Evolutionary conservation across 1,140 invertebrate species (phyloP), one percentile per base, ranked within the genome.

Genomic region (Drosophila saltans): DNA sequence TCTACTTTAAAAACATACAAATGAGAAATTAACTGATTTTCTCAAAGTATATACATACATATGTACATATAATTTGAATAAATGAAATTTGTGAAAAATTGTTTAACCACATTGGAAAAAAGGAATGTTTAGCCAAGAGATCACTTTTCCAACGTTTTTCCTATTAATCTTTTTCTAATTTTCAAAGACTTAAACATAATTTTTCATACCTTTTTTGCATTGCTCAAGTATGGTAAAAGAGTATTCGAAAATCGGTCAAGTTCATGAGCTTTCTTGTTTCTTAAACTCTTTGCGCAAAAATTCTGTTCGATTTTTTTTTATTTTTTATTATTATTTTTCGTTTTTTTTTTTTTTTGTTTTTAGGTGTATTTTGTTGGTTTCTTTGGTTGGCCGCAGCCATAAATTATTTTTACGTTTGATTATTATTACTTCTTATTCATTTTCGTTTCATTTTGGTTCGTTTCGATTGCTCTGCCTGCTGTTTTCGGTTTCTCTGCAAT

Each of bases 321-420:
- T 64, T 71, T 72, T 72, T 77, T 60, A 30, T 30, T 1, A n/a
- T n/a, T 30, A 30, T 30, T 71, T 39, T 52, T 62, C n/a, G n/a
- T 60, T 57, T 65, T 60, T 64, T 71, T 78, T 72, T 77, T 60
- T 64, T 71, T 78, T 72, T 77, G 41, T 60, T 75, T 64, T 65
- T 77, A 71, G 59, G 63, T 80, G 63, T 71, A 65, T 78, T 66
- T 63, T 65, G 73, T 63, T 72, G 71, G 73, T 67, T 70, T 78
- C 65, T 78, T 65, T 61, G 65, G 60, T 76, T 76, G 72, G 62
- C 45, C 45, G 45, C 66, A 83, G 83, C 83, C 69, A 88, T 88
- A 88, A 89, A 88, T 88, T 88, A 88, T 80, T 89, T 89, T 88
- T 83, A 78, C 84, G 72, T 83, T 88, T 88, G 83, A 83, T 88